These are phyloP conservation scores for Zaprionus taronus DNA, from an alignment of 1,140 invertebrate species.

Conservation along the genomic window DNA sequence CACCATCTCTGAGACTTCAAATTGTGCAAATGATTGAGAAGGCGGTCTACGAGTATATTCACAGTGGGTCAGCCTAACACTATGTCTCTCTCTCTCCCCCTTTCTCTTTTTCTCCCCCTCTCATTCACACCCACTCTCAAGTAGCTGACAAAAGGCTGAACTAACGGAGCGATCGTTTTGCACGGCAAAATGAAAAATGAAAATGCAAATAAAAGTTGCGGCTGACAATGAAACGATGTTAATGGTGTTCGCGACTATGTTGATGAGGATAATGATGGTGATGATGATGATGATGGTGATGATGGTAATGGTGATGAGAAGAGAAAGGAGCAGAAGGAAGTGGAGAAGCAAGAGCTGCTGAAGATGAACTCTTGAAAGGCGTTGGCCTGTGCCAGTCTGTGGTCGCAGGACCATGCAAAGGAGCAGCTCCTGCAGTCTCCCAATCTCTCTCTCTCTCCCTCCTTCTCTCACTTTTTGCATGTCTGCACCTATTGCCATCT, in stretches of 20 bases:
- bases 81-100: background rate
- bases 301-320: too few relatives aligned
- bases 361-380: slow-evolving; percentile 23
- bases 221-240: slow-evolving; percentile 12
- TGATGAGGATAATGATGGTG: background rate
- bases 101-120: background rate
- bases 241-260: background rate
- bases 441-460: background rate
- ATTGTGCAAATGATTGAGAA: background rate
- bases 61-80: background rate
- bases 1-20: background rate
- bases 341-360: too few relatives aligned
- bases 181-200: slow-evolving; percentile 7
- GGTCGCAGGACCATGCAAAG: slow-evolving; percentile 1
- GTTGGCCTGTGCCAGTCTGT: slow-evolving; percentile 20
- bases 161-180: slow-evolving; percentile 1
- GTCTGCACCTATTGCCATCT: background rate
- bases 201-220: slow-evolving; percentile 13
- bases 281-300: background rate
- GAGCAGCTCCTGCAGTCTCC: background rate
- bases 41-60: background rate
- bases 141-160: background rate
- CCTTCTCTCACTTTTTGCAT: background rate
- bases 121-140: background rate
- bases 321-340: too few relatives aligned